Conservation (phyloP, 2,797 vertebrate species). For the Amblyraja radiata region DNA sequence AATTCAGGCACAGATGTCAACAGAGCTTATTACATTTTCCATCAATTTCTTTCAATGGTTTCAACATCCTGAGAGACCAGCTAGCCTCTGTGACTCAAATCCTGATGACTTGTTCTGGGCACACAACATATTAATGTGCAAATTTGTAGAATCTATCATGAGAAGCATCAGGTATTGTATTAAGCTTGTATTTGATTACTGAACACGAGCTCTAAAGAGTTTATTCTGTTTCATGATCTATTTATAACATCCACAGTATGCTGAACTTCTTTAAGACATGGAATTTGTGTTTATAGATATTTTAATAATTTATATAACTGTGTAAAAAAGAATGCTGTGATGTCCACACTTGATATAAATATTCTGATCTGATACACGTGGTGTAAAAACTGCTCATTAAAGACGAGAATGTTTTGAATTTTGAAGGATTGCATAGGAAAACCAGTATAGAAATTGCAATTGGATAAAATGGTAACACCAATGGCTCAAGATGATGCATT, state of each 20-base stretch:
- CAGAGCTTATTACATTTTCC: neutral
- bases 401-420: neutral
- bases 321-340: neutral
- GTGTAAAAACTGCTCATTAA: neutral
- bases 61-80: neutral
- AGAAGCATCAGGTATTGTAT: neutral
- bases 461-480: neutral
- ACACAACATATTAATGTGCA: neutral
- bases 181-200: neutral
- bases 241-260: neutral
- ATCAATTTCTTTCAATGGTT: neutral
- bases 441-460: neutral
- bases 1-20: slow-evolving; percentile 8
- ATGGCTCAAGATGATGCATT: neutral
- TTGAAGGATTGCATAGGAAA: neutral
- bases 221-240: neutral
- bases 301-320: neutral
- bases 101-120: neutral
- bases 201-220: neutral
- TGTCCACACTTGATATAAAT: neutral
- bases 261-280: neutral
- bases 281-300: neutral
- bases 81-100: neutral
- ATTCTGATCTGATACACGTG: neutral
- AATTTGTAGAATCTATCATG: neutral